Conservation (phyloP, 2,113 vertebrate genomes). For the Agelaius phoeniceus region DNA sequence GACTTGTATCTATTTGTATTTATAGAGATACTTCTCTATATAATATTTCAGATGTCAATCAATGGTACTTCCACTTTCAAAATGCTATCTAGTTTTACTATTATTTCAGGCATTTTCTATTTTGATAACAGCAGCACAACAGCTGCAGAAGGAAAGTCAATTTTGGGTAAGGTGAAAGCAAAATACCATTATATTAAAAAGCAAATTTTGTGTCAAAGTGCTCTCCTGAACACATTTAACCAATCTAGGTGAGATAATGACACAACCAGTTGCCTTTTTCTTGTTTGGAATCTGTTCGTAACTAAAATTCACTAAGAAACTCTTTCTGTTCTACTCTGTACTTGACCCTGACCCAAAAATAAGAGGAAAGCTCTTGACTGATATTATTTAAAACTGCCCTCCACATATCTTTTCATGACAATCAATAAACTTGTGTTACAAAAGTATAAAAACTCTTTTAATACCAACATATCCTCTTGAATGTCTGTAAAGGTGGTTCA, state of each 20-base stretch:
- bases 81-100: background rate
- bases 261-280: background rate
- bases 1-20: background rate
- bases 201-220: background rate
- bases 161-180: background rate
- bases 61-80: background rate
- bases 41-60: background rate
- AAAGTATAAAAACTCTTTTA: background rate
- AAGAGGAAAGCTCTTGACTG: background rate
- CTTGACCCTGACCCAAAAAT: background rate
- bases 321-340: background rate
- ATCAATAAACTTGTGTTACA: background rate
- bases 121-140: background rate
- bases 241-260: background rate
- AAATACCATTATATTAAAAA: background rate
- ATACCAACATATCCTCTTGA: background rate
- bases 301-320: background rate
- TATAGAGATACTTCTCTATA: background rate
- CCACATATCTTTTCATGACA: background rate
- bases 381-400: background rate
- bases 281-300: background rate
- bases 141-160: background rate
- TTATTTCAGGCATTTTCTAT: background rate
- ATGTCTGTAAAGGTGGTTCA: background rate
- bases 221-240: background rate